These are phyloP conservation scores for Myopa testacea DNA, from an alignment of 2,888 invertebrate species.

Conservation along the genomic window DNA sequence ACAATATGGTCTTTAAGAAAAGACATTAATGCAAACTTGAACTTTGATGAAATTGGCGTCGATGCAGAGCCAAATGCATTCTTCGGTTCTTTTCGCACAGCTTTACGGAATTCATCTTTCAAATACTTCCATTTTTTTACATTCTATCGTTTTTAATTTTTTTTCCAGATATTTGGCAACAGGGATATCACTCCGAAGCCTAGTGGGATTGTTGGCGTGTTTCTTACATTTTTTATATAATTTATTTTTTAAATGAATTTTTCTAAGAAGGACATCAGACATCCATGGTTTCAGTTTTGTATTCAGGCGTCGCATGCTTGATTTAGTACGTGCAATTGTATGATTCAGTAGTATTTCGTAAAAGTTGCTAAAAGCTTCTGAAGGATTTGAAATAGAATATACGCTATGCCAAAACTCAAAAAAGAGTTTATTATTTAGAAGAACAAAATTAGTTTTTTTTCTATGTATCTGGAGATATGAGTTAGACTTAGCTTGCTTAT, in stretches of 20 bases:
- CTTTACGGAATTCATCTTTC: background rate
- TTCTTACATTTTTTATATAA: conserved; percentile 5
- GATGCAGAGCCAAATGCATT: background rate
- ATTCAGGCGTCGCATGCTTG: too few species aligned
- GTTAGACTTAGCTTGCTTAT: too few species aligned
- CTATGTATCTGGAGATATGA: background rate
- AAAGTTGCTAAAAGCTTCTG: too few species aligned
- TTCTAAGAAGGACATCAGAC: background rate
- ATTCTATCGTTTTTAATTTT: too few species aligned
- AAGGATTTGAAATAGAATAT: background rate
- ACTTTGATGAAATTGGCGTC: background rate
- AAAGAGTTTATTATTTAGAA: background rate
- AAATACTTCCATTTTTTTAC: conserved; percentile 11
- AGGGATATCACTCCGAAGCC: too few species aligned
- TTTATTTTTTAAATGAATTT: conserved; percentile 4
- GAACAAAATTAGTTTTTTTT: background rate
- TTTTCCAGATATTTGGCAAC: too few species aligned
- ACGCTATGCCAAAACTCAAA: conserved; percentile 3
- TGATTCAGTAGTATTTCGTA: too few species aligned
- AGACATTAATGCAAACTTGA: background rate
- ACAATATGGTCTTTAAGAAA: conserved; percentile 1
- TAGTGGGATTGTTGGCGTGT: background rate
- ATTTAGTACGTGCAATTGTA: too few species aligned
- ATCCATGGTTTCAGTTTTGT: background rate
- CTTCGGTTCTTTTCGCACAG: too few species aligned